Evolutionary conservation across 2,888 invertebrate species (phyloP), one percentile per base, ranked within the genome.

Genomic region (Cryptocephalus moraei): DNA sequence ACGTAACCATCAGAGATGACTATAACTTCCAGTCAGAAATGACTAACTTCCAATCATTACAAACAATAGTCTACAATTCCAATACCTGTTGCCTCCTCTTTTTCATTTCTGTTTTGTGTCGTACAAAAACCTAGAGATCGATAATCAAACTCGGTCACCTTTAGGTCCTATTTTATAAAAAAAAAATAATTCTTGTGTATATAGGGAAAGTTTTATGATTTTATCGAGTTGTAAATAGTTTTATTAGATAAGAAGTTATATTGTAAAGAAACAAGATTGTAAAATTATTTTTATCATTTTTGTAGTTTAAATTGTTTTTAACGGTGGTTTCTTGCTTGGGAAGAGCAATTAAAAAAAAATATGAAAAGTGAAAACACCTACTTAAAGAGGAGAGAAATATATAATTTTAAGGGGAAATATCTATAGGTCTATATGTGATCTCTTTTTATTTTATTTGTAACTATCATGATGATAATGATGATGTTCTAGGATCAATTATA

Each of bases 201-300:
- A 59, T 51, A 59, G 53, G 53, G 53, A 54, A 52, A 55, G 44
- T 44, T 44, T 54, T 48, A 56, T 57, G 58, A 56, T 57, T 60
- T 58, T 52, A 54, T 53, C 48, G 50, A 52, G 56, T 54, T 62
- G 62, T 62, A 62, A 53, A 62, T 62, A 62, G 51, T 58, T 57
- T 52, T 45, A 46, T 50, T 59, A 60, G 56, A 57, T 60, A 58
- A 51, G 46, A 54, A 49, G 50, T 56, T 56, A 55, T 57, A 54
- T 53, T 59, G 56, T 58, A 58, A 54, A 56, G 22, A 22, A 6
- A 22, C 22, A 22, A 22, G 55, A 53, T 36, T 56, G 54, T 58
- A 55, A 55, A 58, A 56, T 55, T 55, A 47, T 50, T 56, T 52
- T 47, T 36, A 51, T 43, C 33, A 34, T 48, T 52, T 56, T 45